These are phyloP conservation scores for Mythimna lalbum DNA, from an alignment of 2,888 invertebrate species.

Conservation along the genomic window DNA sequence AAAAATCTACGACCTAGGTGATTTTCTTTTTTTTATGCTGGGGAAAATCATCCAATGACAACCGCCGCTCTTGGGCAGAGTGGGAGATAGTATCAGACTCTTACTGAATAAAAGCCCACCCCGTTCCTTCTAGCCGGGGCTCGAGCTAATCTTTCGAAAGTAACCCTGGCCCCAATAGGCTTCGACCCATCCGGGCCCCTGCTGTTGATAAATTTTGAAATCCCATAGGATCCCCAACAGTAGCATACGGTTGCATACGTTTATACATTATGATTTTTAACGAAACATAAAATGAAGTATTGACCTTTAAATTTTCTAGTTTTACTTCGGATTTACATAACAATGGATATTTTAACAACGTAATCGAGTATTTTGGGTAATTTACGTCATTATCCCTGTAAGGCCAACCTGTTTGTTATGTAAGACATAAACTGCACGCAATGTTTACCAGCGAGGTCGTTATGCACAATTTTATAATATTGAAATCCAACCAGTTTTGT, in stretches of 20 bases:
- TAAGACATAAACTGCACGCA: constrained; percentile 40
- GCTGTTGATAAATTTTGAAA: no score
- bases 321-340: constrained; percentile 30
- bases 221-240: not conserved
- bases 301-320: constrained; percentile 17
- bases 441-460: constrained; percentile 8
- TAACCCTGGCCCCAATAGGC: no score
- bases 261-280: not conserved
- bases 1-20: no score
- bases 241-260: not conserved
- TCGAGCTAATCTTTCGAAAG: no score
- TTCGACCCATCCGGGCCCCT: no score
- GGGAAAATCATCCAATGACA: no score
- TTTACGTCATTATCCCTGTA: constrained; percentile 14
- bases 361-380: constrained; percentile 19
- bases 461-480: constrained; percentile 24
- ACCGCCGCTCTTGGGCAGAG: no score
- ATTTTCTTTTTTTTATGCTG: no score
- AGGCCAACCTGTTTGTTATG: constrained; percentile 33
- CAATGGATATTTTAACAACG: constrained; percentile 18
- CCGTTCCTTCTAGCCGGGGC: no score
- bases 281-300: not conserved
- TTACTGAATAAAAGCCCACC: no score
- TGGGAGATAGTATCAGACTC: no score
- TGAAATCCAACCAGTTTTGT: constrained; percentile 6